Base-by-base conservation (phyloP, 2,888 invertebrate species). In the Alcis repandata region DNA sequence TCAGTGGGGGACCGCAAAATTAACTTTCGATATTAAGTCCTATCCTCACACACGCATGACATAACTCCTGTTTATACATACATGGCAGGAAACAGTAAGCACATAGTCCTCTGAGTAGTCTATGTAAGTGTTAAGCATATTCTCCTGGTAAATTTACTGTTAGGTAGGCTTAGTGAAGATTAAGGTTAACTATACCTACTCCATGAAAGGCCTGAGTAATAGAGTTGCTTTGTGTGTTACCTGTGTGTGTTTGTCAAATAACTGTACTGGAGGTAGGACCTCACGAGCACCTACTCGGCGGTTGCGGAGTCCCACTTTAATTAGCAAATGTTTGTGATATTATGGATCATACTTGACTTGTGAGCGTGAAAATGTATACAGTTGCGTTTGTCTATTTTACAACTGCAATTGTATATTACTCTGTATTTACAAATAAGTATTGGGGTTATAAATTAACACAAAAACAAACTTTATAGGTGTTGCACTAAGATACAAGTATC, bases 161-260 rank as follows among this genome's bases (percentile, higher is more conserved):
- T 74, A 80, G 78, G 75, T 79, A 79, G 82, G 83, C 85, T 86
- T 80, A 83, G 62, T 60, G 59, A 69, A 79, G 82, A 86, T 85
- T 85, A 86, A 77, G 74, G 75, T 77, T 74, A 76, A 80, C 78
- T 82, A 75, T 77, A 75, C 65, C 66, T 67, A 75, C 74, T 74
- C 54, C 56, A 51, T 57, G 57, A 61, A 67, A 59, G 61, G 63
- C 45, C 63, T 53, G 64, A 67, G 59, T 60, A 68, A 67, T 57
- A 67, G 68, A 70, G 61, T 67, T 62, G 62, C 63, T 67, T 57
- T 57, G 64, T 62, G 57, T 63, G 60, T 52, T 60, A 52, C 60
- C 59, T 67, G 67, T 67, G 49, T 63, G 62, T 67, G 67, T 60
- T 70, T 64, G 61, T 68, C 64, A 68, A 70, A 68, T 68, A 62